phyloP scores from a whole-genome alignment of 2,797 vertebrate genomes.

The Acrossocheilus fasciatus region DNA sequence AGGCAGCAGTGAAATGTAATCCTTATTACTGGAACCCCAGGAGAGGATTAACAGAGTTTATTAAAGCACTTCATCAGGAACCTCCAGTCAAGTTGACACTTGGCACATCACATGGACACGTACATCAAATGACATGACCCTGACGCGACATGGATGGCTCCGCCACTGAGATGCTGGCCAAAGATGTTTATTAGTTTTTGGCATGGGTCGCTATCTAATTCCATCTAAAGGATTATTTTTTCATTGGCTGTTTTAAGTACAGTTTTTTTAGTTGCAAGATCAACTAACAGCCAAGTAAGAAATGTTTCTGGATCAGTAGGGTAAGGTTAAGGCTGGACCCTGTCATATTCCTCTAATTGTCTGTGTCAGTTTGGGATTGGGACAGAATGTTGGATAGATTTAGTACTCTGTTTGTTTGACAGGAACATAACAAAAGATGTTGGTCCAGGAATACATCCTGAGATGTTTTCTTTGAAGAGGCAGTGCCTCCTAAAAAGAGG shows the following conservation, averaged over 20 bases:
- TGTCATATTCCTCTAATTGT: background rate
- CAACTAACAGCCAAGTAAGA: background rate
- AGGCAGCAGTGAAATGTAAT: slow-evolving; percentile 75
- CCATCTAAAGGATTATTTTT: background rate
- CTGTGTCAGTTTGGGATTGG: background rate
- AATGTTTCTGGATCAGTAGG: background rate
- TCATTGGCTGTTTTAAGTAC: background rate
- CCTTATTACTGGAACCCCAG: slow-evolving; percentile 81
- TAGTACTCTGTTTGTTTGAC: background rate
- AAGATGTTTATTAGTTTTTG: background rate
- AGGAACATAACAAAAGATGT: background rate
- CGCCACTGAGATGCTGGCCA: background rate
- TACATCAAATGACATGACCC: slow-evolving; percentile 71
- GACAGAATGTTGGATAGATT: too few species aligned
- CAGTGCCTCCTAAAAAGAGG: background rate
- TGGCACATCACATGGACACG: slow-evolving; percentile 79
- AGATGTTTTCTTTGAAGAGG: background rate
- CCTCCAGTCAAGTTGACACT: slow-evolving; percentile 74
- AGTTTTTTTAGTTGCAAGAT: background rate
- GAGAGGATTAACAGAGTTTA: slow-evolving; percentile 80
- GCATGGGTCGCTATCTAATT: background rate
- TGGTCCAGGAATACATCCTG: background rate
- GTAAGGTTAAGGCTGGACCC: background rate
- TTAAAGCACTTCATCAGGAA: slow-evolving; percentile 81
- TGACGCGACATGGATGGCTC: slow-evolving; percentile 7